Conservation (phyloP, 1,140 invertebrate genomes). For the Brachionus koreanus region DNA sequence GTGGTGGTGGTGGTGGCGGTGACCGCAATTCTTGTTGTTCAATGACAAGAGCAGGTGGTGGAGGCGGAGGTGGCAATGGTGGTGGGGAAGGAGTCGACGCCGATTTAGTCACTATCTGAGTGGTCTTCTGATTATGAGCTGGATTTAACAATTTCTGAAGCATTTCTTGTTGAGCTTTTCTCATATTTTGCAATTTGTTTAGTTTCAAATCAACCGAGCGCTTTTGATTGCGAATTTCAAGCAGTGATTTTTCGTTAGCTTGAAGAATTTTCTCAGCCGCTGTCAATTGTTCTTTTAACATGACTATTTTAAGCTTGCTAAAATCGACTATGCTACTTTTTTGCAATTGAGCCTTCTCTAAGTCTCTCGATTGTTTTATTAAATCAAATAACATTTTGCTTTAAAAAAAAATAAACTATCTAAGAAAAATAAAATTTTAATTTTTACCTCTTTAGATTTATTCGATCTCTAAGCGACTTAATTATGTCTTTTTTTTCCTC, state of each 20-base stretch:
- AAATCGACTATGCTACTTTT: constrained; percentile 13
- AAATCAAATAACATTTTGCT: constrained; percentile 12
- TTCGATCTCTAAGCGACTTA: constrained; percentile 3
- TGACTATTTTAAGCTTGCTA: neutral
- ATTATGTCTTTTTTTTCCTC: constrained; percentile 24
- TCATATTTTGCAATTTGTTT: constrained; percentile 9
- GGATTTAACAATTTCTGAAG: constrained; percentile 5
- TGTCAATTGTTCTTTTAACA: constrained; percentile 13
- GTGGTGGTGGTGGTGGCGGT: neutral
- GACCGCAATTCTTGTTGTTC: neutral
- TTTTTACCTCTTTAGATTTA: constrained; percentile 18
- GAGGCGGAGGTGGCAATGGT: neutral
- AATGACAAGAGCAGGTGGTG: neutral
- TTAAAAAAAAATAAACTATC: neutral
- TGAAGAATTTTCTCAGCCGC: constrained; percentile 23
- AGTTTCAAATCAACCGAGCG: neutral
- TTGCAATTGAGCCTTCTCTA: neutral
- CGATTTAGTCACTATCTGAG: neutral
- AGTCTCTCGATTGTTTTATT: neutral
- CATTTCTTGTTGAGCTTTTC: constrained; percentile 30
- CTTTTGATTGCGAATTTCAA: neutral
- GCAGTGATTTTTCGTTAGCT: neutral
- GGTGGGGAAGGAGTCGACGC: neutral
- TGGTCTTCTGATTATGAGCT: neutral
- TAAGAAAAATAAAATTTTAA: neutral